phyloP scores from a whole-genome alignment of 2,888 invertebrate genomes.

The Oeneis ivallda region DNA sequence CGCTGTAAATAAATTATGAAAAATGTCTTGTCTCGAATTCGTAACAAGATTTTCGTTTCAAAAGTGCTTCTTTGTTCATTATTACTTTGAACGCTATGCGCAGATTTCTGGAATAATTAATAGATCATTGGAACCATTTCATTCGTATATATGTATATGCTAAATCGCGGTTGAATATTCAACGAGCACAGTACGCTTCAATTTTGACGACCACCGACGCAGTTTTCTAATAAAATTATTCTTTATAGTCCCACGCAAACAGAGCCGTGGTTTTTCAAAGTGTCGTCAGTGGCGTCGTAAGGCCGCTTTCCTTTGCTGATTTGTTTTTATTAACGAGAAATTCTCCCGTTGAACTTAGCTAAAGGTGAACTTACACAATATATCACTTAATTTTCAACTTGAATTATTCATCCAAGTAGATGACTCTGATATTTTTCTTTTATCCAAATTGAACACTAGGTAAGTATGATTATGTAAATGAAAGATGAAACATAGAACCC shows the following conservation, averaged over 20 bases:
- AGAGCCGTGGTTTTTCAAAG: conserved; percentile 61
- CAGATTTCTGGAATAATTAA: conserved; percentile 17
- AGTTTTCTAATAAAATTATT: conserved; percentile 61
- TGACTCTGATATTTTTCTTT: too few relatives aligned
- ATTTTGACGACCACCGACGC: conserved; percentile 58
- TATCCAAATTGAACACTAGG: too few relatives aligned
- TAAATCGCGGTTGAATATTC: conserved; percentile 46
- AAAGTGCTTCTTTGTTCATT: conserved; percentile 18
- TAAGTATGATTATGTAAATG: too few relatives aligned
- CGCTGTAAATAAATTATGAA: too few relatives aligned
- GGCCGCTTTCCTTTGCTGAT: conserved; percentile 61
- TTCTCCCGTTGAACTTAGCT: neutral
- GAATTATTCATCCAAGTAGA: too few relatives aligned
- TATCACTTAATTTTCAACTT: too few relatives aligned
- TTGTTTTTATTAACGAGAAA: conserved; percentile 56
- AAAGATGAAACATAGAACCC: too few relatives aligned
- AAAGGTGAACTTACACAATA: too few relatives aligned
- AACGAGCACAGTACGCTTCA: conserved; percentile 53
- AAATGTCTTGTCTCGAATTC: neutral
- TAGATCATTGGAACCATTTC: conserved; percentile 26
- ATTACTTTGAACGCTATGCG: conserved; percentile 13
- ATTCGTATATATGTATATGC: conserved; percentile 33
- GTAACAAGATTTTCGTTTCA: conserved; percentile 5
- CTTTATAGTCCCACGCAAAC: conserved; percentile 47
- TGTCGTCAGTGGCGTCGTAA: conserved; percentile 58